Base-by-base conservation (phyloP, 92 coral and sea anemone genomes). In the Palythoa caribaeorum region DNA sequence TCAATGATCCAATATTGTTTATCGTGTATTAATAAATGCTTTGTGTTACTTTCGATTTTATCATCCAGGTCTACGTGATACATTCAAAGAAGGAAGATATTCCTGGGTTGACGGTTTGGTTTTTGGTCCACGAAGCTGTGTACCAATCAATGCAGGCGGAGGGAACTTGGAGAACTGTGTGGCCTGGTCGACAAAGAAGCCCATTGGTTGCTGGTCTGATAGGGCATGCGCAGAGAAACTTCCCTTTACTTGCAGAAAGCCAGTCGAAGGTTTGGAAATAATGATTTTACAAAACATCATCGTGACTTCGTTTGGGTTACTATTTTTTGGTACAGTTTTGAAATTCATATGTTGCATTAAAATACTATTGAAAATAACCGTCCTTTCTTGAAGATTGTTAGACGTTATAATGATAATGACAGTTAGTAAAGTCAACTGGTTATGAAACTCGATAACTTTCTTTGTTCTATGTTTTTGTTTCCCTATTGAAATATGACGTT, bases 141-240 rank as follows among this genome's bases (percentile, higher is more conserved):
- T 92, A 1, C 98, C 98, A 15, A 95, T 95, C 7, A 83, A 87
- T 52, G 93, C 96, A 1, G 74, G 84, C 57, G 98, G 98, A n/a
- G 93, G 93, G 12, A 52, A 71, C 37, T 8, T 44, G 47, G 94
- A 95, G 77, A 95, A 95, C 83, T 95, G 98, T 35, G 98, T 93
- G 76, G 98, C 94, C 72, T 95, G 98, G 98, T 88, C 96, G 21
- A 90, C 92, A 70, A 69, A 85, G 40, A 95, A 90, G 77, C 96
- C 98, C 6, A 77, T 88, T 36, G 94, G 98, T 74, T 95, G 98
- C 90, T 95, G 98, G 98, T 94, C 95, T 35, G 98, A 95, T 83
- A 91, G 91, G 66, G 87, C 52, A 52, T 95, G 98, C 65, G 57
- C 84, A 20, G 92, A 93, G 77, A 90, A 92, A 71, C 74, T 89